Conservation (phyloP, 2,888 invertebrate genomes). For the Troilus luridus region DNA sequence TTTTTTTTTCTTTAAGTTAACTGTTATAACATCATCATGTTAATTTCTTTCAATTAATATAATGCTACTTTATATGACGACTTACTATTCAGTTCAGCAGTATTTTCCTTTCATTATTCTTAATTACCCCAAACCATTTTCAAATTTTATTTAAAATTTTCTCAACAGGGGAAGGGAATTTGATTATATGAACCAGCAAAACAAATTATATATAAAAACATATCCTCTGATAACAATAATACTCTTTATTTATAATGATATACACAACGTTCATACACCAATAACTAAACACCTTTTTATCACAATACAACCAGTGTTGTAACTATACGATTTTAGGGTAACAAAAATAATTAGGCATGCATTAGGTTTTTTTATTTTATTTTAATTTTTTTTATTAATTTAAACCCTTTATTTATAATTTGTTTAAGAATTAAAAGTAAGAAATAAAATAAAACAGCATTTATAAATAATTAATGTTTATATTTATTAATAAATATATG, state of each 20-base stretch:
- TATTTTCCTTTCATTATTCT: not conserved
- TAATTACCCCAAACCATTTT: not conserved
- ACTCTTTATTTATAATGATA: not conserved
- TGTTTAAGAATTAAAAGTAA: not conserved
- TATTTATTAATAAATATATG: slow-evolving; percentile 4
- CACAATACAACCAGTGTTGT: not conserved
- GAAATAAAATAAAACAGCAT: slow-evolving; percentile 50
- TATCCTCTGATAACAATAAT: slow-evolving; percentile 25
- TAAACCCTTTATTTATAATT: not conserved
- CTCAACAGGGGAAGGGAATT: not conserved
- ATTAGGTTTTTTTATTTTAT: not conserved
- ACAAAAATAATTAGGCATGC: slow-evolving; percentile 24
- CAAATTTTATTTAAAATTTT: not conserved
- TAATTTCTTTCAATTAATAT: not conserved
- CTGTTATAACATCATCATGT: not conserved
- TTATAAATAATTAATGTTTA: slow-evolving; percentile 6
- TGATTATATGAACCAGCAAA: not conserved
- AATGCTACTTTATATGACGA: not conserved
- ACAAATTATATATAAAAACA: not conserved
- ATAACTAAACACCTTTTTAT: not conserved
- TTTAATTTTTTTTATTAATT: not conserved
- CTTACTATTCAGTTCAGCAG: not conserved
- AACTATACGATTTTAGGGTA: not conserved
- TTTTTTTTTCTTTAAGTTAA: not conserved
- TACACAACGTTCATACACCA: not conserved